Conservation (phyloP, 2,797 vertebrate species). For the Potorous gilbertii region DNA sequence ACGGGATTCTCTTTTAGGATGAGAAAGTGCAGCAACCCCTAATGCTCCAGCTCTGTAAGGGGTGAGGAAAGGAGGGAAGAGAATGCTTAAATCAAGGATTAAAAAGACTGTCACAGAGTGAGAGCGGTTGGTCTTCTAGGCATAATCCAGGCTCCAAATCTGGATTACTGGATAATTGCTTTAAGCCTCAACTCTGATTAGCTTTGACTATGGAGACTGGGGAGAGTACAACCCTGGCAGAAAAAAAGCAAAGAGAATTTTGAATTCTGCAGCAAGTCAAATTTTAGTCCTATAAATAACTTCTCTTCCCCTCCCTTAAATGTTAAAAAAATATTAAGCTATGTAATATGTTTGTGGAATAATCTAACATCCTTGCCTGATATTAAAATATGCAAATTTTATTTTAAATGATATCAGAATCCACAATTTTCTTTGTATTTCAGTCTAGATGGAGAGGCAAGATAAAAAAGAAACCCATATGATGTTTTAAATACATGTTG, state of each 20-base stretch:
- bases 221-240: constrained; percentile 8
- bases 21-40: neutral
- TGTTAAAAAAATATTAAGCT: constrained; percentile 11
- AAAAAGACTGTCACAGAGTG: constrained; percentile 31
- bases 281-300: constrained; percentile 36
- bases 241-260: constrained; percentile 5
- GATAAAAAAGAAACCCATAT: constrained; percentile 23
- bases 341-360: neutral
- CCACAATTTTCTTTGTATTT: neutral
- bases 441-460: neutral
- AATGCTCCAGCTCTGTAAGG: constrained; percentile 2
- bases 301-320: neutral
- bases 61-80: constrained; percentile 4
- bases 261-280: constrained; percentile 24
- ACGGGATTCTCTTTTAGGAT: neutral
- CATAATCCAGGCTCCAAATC: constrained; percentile 10
- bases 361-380: constrained; percentile 17
- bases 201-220: constrained; percentile 18
- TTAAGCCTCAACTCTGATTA: constrained; percentile 33
- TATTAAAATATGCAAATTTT: constrained; percentile 20
- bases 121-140: neutral
- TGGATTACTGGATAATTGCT: constrained; percentile 8
- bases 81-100: constrained; percentile 11
- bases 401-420: neutral
- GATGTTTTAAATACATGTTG: constrained; percentile 43